phyloP scores from a whole-genome alignment of 2,797 vertebrate genomes.

The Lycodopsis pacificus region DNA sequence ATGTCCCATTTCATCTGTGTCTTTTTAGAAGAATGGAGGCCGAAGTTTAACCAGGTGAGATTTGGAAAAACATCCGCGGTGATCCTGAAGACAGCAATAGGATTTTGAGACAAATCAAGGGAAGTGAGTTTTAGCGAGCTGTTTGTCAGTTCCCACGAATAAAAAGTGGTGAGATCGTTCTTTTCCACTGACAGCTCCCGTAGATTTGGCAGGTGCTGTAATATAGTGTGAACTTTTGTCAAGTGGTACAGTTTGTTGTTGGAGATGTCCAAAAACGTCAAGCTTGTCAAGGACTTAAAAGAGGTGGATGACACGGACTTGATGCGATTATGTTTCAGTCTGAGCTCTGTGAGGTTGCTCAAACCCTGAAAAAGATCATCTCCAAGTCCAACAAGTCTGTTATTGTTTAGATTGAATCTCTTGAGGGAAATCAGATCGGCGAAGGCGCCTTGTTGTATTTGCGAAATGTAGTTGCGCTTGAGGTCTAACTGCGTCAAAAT shows the following conservation, averaged over 20 bases:
- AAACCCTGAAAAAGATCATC: constrained; percentile 72
- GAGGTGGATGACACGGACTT: constrained; percentile 42
- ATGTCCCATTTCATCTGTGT: constrained; percentile 54
- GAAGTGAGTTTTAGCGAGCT: constrained; percentile 47
- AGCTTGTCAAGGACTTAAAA: constrained; percentile 64
- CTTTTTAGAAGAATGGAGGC: constrained; percentile 19
- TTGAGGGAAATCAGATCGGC: constrained; percentile 54
- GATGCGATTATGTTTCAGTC: constrained; percentile 63
- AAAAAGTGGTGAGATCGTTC: constrained; percentile 65
- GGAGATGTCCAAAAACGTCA: constrained; percentile 72
- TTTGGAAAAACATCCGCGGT: constrained; percentile 70
- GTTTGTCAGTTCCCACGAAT: constrained; percentile 68
- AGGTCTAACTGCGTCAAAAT: constrained; percentile 64
- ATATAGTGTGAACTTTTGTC: constrained; percentile 29
- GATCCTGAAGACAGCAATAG: constrained; percentile 61
- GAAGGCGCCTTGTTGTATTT: constrained; percentile 67
- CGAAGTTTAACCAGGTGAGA: constrained; percentile 64
- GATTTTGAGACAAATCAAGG: constrained; percentile 76
- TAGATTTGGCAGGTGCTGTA: constrained; percentile 69
- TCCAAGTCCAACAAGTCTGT: constrained; percentile 61
- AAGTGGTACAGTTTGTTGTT: constrained; percentile 62
- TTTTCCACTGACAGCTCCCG: constrained; percentile 40
- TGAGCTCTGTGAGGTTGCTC: constrained; percentile 65
- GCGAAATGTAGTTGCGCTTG: constrained; percentile 47
- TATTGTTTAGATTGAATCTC: constrained; percentile 72